phyloP scores from a whole-genome alignment of 2,888 invertebrate species.

The Dynastes tityus region DNA sequence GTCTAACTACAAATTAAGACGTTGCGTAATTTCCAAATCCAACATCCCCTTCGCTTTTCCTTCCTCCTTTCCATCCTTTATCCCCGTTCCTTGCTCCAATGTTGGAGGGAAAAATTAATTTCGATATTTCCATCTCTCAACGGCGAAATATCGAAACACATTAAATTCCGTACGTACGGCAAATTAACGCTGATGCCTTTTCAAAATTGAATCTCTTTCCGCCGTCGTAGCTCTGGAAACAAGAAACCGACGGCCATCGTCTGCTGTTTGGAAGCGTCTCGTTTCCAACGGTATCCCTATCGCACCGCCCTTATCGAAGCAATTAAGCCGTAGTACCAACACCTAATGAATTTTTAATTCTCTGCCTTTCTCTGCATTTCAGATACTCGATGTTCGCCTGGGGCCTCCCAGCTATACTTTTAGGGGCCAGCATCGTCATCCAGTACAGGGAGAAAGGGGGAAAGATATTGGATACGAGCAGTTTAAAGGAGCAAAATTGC shows the following conservation, averaged over 20 bases:
- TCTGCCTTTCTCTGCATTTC: slow-evolving; percentile 59
- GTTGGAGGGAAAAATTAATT: neutral
- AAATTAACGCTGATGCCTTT: slow-evolving; percentile 1
- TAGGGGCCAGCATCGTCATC: slow-evolving; percentile 72
- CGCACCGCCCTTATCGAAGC: neutral
- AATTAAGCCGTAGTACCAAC: slow-evolving; percentile 21
- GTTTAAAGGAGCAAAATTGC: slow-evolving; percentile 72
- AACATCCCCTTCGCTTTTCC: neutral
- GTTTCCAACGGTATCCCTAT: neutral
- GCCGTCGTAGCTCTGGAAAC: neutral
- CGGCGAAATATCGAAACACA: slow-evolving; percentile 1
- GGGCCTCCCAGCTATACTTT: slow-evolving; percentile 76
- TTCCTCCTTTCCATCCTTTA: neutral
- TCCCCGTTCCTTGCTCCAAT: neutral
- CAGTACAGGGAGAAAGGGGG: slow-evolving; percentile 72
- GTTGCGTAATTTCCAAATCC: neutral
- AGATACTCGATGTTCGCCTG: slow-evolving; percentile 78
- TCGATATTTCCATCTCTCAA: slow-evolving; percentile 12
- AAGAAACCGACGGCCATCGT: slow-evolving; percentile 17
- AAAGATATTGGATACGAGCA: slow-evolving; percentile 70
- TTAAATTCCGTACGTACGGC: neutral
- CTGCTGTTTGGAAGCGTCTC: neutral
- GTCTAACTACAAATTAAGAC: neutral
- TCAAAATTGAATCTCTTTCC: slow-evolving; percentile 23
- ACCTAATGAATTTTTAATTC: slow-evolving; percentile 39